A percentile compares a stretch with the other conserved stretches of the same genome.
phyloP scores from a whole-genome alignment of 2,888 invertebrate species.

The Dendrolimus houi region DNA sequence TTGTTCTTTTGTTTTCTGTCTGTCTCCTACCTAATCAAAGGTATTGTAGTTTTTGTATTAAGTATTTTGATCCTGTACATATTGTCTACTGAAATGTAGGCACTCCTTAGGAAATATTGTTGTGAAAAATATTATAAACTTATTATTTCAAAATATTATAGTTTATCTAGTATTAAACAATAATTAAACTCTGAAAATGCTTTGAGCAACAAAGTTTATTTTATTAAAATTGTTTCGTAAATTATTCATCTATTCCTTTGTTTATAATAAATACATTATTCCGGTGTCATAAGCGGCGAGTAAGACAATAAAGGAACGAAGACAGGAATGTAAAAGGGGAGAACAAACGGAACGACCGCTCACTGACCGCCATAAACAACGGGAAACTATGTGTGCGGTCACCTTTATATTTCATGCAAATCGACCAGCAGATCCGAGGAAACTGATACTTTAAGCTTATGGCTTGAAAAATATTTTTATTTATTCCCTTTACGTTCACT shows the following conservation, averaged over 20 bases:
- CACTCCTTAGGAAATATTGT: too few species aligned
- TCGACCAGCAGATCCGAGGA: constrained; percentile 32
- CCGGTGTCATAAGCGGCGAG: constrained; percentile 61
- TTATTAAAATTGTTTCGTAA: not conserved
- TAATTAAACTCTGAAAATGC: not conserved
- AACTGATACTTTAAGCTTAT: constrained; percentile 30
- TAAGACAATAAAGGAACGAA: constrained; percentile 70
- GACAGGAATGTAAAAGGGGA: constrained; percentile 64
- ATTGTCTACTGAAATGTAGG: too few species aligned
- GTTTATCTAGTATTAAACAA: too few species aligned
- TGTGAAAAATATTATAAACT: too few species aligned
- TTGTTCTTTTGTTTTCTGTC: too few species aligned
- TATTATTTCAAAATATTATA: too few species aligned
- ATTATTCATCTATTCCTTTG: constrained; percentile 11
- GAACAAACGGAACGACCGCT: constrained; percentile 43
- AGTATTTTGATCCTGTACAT: too few species aligned
- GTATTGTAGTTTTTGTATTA: too few species aligned
- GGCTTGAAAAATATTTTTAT: not conserved
- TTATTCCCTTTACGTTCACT: too few species aligned
- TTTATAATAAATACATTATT: constrained; percentile 53
- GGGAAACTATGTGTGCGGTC: constrained; percentile 64
- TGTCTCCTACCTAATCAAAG: too few species aligned
- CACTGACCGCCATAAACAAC: constrained; percentile 71
- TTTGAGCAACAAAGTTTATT: not conserved
- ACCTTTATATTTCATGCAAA: constrained; percentile 76